Evolutionary conservation across 2,888 invertebrate species (phyloP), one percentile per base, ranked within the genome.

Genomic region (Apodemia hepburni): DNA sequence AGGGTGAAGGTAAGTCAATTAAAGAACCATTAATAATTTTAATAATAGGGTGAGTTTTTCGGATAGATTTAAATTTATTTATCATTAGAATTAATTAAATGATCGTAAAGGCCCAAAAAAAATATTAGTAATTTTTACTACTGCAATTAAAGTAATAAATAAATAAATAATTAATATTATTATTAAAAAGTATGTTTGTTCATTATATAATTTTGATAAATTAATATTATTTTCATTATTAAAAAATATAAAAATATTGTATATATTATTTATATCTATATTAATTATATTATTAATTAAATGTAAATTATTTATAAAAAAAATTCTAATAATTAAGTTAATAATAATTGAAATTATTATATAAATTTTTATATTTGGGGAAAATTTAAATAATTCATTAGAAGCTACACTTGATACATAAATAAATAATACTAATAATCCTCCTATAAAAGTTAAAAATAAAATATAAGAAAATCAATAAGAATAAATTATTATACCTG

Each of bases 341-440:
- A 80, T 68, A 67, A 78, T 62, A 64, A 76, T 63, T 29, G 75
- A 62, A 61, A 73, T 64, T 60, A 78, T 66, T 71, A 76, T 70
- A 76, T 75, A 68, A 73, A 49, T 70, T 82, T 85, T 61, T 79
- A 68, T 17, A 65, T 66, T n/a, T 69, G 38, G 69, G 9, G 78
- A 80, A 65, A 82, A 73, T 66, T 78, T 76, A 79, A 93, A 92
- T 84, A 92, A 82, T 92, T 94, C 93, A 85, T 94, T 94, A 17
- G 93, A 93, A 0, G 93, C 93, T 80, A 93, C 76, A 5, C 42
- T 42, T 1, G 42, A 92, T 3, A 94, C 92, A 80, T 94, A 95
- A 80, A 94, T 89, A 85, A 94, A 94, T 85, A 94, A 71, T 9
- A 95, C 91, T 87, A 95, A 71, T 88, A 95, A 82, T 17, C 94